Evolutionary conservation across 2,888 invertebrate genomes (phyloP), one percentile per base, ranked within the genome.

Genomic region (Nebria brevicollis): DNA sequence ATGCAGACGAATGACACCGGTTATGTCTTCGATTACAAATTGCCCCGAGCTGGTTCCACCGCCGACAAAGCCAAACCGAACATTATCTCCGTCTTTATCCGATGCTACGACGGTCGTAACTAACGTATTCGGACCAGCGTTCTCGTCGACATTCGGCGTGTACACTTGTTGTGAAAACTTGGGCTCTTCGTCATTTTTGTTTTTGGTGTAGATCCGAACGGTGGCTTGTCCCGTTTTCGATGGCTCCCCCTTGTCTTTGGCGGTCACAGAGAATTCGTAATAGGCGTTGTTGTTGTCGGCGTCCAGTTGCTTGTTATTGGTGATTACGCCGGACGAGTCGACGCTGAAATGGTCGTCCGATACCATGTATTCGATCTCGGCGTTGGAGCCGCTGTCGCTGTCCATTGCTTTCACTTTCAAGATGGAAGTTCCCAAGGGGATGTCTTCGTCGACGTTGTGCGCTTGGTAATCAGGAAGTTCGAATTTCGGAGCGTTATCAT

Each of bases 241-340:
- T 0, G 98, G 97, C 88, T 96, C 96, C 5, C 98, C 98, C 89
- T 96, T 97, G 87, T 98, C 98, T 88, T 95, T 96, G 8, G 98
- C 98, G 2, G 97, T 97, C 26, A 98, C 97, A 43, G 93, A 93
- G 87, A 98, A 97, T 88, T 98, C 97, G 87, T 98, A 98, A 89
- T 98, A 98, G 70, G 97, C 97, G 88, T 97, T 97, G 87, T 98
- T 97, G 87, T 98, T 97, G 88, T 98, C 98, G 6, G 98, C 98
- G 87, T 98, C 98, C 80, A 98, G 90, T 87, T 97, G 96, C 87
- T 96, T 96, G 88, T 96, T 96, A 87, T 97, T 97, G 75, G 96
- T 96, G 83, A 98, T 97, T 78, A 97, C 95, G 66, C 98, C 98
- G 86, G 95, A 96, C 8, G 95, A 94, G 88, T 98, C 97, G 11